A percentile compares a stretch with the other conserved stretches of the same genome.
These are phyloP conservation scores for Andrena bicolor DNA, from an alignment of 2,888 invertebrate species.

Conservation along the genomic window DNA sequence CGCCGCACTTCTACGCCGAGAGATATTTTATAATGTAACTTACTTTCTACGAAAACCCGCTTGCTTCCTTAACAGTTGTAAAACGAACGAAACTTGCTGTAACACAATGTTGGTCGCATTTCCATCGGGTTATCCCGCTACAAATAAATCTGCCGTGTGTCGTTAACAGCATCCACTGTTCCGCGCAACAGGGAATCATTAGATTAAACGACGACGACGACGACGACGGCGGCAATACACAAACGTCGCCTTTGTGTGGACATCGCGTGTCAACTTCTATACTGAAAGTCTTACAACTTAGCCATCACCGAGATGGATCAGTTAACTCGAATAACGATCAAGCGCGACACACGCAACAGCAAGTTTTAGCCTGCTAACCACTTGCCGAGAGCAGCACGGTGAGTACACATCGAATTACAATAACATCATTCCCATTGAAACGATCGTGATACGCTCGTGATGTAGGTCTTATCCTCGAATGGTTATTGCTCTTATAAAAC, in stretches of 20 bases:
- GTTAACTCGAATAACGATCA: constrained; percentile 22
- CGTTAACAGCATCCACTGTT: constrained; percentile 25
- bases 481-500: constrained; percentile 22
- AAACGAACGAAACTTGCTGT: constrained; percentile 25
- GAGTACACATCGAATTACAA: constrained; percentile 29
- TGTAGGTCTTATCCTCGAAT: constrained; percentile 4
- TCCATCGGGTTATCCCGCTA: constrained; percentile 13
- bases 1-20: constrained; percentile 31
- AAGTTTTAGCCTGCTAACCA: constrained; percentile 38
- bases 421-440: neutral
- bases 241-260: neutral
- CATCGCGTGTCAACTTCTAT: constrained; percentile 6
- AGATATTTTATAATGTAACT: constrained; percentile 29
- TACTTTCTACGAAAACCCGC: constrained; percentile 10
- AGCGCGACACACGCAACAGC: constrained; percentile 25
- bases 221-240: neutral
- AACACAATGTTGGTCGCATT: constrained; percentile 17
- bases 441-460: constrained; percentile 8
- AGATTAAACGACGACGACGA: constrained; percentile 30
- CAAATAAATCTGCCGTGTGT: constrained; percentile 29
- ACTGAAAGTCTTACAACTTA: constrained; percentile 18
- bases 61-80: constrained; percentile 23
- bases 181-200: constrained; percentile 21
- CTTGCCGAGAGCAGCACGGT: constrained; percentile 13
- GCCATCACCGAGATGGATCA: constrained; percentile 5